Conservation (phyloP, 1,140 invertebrate species). For the silkworm (Bombyx mori) region ASM3026992v2 NC_085116.1:13817501-13818000, state of each 20-base stretch:
- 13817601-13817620: slow-evolving; percentile 48
- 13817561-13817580: slow-evolving; percentile 61
- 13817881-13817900: slow-evolving; percentile 29
- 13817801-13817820: slow-evolving; percentile 70
- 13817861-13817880: slow-evolving; percentile 58
- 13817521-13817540: slow-evolving; percentile 57
- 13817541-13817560: slow-evolving; percentile 44
- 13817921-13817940: slow-evolving; percentile 33
- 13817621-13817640: slow-evolving; percentile 27
- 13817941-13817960: slow-evolving; percentile 57
- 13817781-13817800: slow-evolving; percentile 71
- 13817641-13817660: slow-evolving; percentile 21
- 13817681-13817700: slow-evolving; percentile 23
- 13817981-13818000: slow-evolving; percentile 70
- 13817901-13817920: slow-evolving; percentile 58
- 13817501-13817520: slow-evolving; percentile 57
- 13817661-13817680: slow-evolving; percentile 25
- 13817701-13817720: slow-evolving; percentile 65
- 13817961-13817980: slow-evolving; percentile 62
- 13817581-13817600: slow-evolving; percentile 59
- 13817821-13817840: slow-evolving; percentile 51
- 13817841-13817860: slow-evolving; percentile 28
- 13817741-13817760: slow-evolving; percentile 70
- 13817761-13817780: slow-evolving; percentile 71
- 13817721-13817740: slow-evolving; percentile 53